phyloP scores from a whole-genome alignment of 1,140 invertebrate genomes.

The Holotrichia oblita region DNA sequence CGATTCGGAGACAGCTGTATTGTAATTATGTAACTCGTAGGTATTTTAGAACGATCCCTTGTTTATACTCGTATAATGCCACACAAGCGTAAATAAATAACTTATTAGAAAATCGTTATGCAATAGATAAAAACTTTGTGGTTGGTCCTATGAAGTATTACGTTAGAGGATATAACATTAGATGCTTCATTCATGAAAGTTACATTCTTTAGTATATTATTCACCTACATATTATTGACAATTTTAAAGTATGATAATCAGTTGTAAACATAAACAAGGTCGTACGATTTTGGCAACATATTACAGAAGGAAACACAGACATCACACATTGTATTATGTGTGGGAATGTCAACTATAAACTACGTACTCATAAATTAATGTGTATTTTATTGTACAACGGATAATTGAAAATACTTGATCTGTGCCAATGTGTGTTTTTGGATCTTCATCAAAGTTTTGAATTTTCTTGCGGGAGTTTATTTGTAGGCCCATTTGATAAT shows the following conservation, averaged over 20 bases:
- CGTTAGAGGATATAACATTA: too few relatives aligned
- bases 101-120: too few relatives aligned
- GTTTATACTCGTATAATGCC: too few relatives aligned
- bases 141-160: too few relatives aligned
- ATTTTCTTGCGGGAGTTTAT: too few relatives aligned
- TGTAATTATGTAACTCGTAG: slow-evolving; percentile 13
- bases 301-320: not conserved
- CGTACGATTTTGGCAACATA: not conserved
- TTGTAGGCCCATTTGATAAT: not conserved
- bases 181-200: too few relatives aligned
- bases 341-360: not conserved
- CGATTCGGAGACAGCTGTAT: slow-evolving; percentile 16
- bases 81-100: too few relatives aligned
- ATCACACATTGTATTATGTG: not conserved
- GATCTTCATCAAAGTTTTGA: not conserved
- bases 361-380: not conserved
- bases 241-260: too few relatives aligned
- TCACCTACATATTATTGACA: too few relatives aligned
- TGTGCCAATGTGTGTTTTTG: not conserved
- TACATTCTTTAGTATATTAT: too few relatives aligned
- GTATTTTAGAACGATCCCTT: not conserved
- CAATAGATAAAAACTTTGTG: too few relatives aligned
- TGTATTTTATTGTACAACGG: not conserved
- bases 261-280: not conserved
- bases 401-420: not conserved